Base-by-base conservation (phyloP, 2,888 invertebrate genomes). In the Tiphia femorata region DNA sequence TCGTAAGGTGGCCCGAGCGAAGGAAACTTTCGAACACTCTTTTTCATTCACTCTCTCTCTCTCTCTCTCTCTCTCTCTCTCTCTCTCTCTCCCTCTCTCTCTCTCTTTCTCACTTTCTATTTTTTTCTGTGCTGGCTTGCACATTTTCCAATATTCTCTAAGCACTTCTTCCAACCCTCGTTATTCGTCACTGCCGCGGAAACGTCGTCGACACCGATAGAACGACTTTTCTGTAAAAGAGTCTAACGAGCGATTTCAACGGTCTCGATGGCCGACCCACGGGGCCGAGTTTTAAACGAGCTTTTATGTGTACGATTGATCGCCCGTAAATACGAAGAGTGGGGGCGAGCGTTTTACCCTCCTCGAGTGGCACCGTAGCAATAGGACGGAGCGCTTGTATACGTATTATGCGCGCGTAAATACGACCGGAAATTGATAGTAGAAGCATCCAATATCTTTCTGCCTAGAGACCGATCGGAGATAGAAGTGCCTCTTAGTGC, bases 161-260 rank as follows among this genome's bases (percentile, higher is more conserved):
- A n/a, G n/a, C n/a, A n/a, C 50, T 49, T 49, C 40, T 25, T 29
- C 48, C 29, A n/a, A n/a, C n/a, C n/a, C n/a, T n/a, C n/a, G n/a
- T n/a, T n/a, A n/a, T n/a, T 14, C 43, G 17, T 29, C 43, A 7
- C 10, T n/a, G 33, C 33, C 4, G 33, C 33, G 12, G n/a, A 38
- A 51, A 37, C 51, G 51, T 46, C 56, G 30, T 49, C 48, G 51
- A 63, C 57, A 60, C 56, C 40, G 50, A 16, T 38, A 43, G 20
- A 70, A 67, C 63, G 67, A 60, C 56, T 61, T 61, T 49, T 37
- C 53, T 52, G 51, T 47, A 30, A 25, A 25, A 49, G 48, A n/a
- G n/a, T n/a, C 61, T 68, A 68, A 70, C 68, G 68, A 70, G 70
- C 70, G 60, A 67, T 67, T 67, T 61, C 61, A 51, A 60, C 51